Base-by-base conservation (phyloP, 2,888 invertebrate species). In the Andricus quercusramuli region DNA sequence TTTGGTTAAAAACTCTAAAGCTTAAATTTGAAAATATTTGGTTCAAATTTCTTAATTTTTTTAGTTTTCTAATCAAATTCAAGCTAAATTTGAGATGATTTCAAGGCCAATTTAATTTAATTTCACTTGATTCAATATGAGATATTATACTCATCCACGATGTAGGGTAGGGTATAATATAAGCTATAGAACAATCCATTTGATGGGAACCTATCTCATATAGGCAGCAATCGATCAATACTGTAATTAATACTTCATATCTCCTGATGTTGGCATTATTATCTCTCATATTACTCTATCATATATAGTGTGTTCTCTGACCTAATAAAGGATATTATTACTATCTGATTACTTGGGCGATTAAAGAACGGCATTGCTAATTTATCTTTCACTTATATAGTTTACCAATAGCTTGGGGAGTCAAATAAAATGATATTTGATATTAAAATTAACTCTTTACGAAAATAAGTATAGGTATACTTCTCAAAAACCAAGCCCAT, bases 281-380 rank as follows among this genome's bases (percentile, higher is more conserved):
- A 37, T 37, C 37, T 70, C 32, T 62, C 22, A 47, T 47, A 20
- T n/a, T 68, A 47, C 17, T 47, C 17, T 47, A 68, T 68, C 41
- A 3, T 37, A 66, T n/a, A 37, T 37, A 9, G 68, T 25, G 68
- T 68, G 44, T 68, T 20, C 68, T 47, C 44, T 47, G 25, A 47
- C 68, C 68, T 17, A 41, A 68, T 68, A 47, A 68, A 68, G 47
- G 29, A 47, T 47, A 47, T 68, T 44, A 68, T 68, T 68, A 47
- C 68, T 68, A 22, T 47, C 9, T 47, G 47, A 68, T 68, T 47
- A 68, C 51, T 29, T 47, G 47, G 68, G 47, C 44, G 68, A 68
- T 44, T 68, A 37, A 8, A 37, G 37, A 37, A 37, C 37, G 37
- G 8, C 37, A 37, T 37, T 37, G 37, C 9, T 37, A 37, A 37